Evolutionary conservation across 2,797 vertebrate species (phyloP).

Genomic region (Malurus leucopterus): DNA sequence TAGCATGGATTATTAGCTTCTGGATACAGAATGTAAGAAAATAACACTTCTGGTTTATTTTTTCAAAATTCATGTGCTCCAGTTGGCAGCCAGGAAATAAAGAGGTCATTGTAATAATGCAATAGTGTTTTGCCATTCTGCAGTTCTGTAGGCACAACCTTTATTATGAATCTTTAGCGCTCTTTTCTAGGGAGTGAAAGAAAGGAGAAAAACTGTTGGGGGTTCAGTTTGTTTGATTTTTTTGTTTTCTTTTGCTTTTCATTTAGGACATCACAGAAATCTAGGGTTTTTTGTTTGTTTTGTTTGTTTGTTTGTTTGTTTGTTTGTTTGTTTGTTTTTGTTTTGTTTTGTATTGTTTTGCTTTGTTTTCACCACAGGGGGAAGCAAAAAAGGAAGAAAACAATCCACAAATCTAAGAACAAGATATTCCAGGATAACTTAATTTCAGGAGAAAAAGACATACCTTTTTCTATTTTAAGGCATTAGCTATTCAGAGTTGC

Average conservation of each 20-base stretch:
- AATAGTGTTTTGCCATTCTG: neutral
- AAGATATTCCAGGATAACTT: neutral
- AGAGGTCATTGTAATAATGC: neutral
- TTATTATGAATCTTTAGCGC: neutral
- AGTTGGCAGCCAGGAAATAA: neutral
- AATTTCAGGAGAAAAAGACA: neutral
- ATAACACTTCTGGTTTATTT: neutral
- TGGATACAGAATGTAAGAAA: neutral
- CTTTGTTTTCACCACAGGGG: too few relatives aligned
- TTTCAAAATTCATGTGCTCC: neutral
- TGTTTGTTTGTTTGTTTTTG: too few relatives aligned
- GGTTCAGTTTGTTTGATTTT: accelerated
- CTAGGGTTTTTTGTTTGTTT: too few relatives aligned
- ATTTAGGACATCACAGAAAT: neutral
- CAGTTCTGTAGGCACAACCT: neutral
- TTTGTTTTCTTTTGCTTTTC: neutral
- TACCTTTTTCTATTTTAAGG: neutral
- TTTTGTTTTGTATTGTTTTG: neutral
- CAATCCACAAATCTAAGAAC: neutral
- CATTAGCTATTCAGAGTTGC: neutral
- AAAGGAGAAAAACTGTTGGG: accelerated
- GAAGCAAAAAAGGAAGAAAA: neutral
- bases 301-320: too few relatives aligned
- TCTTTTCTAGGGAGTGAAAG: neutral
- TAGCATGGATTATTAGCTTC: neutral